These are phyloP conservation scores for Andrena bicolor DNA, from an alignment of 2,888 invertebrate species.

Conservation along the genomic window DNA sequence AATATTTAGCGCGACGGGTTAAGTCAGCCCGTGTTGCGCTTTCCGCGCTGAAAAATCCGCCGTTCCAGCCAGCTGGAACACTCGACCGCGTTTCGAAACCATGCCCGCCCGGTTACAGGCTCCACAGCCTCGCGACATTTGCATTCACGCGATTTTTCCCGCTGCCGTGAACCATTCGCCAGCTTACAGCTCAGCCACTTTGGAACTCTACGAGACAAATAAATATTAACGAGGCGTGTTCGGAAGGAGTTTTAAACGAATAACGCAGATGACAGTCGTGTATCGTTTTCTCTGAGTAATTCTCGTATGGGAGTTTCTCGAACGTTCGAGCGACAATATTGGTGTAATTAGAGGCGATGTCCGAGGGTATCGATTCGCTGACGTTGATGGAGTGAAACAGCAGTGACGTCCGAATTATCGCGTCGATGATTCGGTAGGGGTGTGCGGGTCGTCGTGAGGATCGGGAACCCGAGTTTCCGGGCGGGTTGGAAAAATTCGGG, in stretches of 20 bases:
- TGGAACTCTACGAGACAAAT: constrained; percentile 13
- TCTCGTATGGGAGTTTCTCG: background rate
- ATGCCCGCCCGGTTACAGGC: constrained; percentile 12
- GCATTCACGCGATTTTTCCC: constrained; percentile 27
- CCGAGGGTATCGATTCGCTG: too few relatives aligned
- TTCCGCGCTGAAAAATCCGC: constrained; percentile 23
- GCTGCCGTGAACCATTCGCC: background rate
- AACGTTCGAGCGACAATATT: background rate
- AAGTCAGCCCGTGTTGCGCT: constrained; percentile 21
- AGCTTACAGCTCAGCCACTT: background rate
- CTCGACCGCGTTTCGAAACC: constrained; percentile 43
- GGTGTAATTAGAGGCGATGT: background rate
- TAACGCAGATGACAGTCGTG: background rate
- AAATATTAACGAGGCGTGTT: constrained; percentile 33
- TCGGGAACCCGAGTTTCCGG: too few relatives aligned
- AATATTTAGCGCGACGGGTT: constrained; percentile 22
- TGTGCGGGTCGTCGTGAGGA: too few relatives aligned
- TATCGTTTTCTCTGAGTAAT: too few relatives aligned
- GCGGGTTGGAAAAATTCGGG: too few relatives aligned
- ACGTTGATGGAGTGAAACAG: too few relatives aligned
- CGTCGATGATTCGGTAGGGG: too few relatives aligned
- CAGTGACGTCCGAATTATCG: too few relatives aligned
- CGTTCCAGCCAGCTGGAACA: constrained; percentile 30
- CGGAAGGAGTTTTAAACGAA: background rate
- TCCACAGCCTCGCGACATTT: constrained; percentile 29